These are phyloP conservation scores for Drosophila bifasciata DNA, from an alignment of 1,140 invertebrate genomes.

Conservation along the genomic window DNA sequence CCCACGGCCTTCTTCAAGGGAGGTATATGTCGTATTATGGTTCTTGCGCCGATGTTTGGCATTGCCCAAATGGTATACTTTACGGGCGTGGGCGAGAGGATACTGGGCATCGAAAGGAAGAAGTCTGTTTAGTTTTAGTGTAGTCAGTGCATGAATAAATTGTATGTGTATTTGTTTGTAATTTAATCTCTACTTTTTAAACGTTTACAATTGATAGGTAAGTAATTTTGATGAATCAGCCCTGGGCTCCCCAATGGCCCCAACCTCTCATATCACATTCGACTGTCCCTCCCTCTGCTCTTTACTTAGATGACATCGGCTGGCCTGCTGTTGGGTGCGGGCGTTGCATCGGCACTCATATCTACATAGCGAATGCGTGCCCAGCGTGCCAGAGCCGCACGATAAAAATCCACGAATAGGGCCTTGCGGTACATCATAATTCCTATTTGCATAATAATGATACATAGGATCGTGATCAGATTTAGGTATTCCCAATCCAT, in stretches of 20 bases:
- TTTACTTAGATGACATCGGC: constrained; percentile 68
- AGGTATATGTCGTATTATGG: constrained; percentile 97
- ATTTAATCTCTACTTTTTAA: constrained; percentile 16
- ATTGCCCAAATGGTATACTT: constrained; percentile 99
- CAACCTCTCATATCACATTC: constrained; percentile 68
- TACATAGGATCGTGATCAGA: constrained; percentile 91
- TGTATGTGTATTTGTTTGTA: constrained; percentile 18
- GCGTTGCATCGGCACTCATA: constrained; percentile 33
- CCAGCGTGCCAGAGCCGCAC: constrained; percentile 55
- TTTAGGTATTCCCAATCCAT: constrained; percentile 92
- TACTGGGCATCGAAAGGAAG: constrained; percentile 87
- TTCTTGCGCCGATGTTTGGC: constrained; percentile 98
- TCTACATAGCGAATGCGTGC: constrained; percentile 66
- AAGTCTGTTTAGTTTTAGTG: constrained; percentile 34
- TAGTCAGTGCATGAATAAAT: constrained; percentile 6
- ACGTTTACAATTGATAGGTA: constrained; percentile 36
- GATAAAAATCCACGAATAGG: constrained; percentile 84
- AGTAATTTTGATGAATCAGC: constrained; percentile 51
- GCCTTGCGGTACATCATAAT: constrained; percentile 92
- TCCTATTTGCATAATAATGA: constrained; percentile 89
- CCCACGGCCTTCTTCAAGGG: constrained; percentile 97
- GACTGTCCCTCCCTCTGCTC: background rate
- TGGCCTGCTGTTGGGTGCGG: constrained; percentile 62
- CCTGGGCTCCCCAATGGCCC: constrained; percentile 30
- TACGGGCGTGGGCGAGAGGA: constrained; percentile 95